phyloP scores from a whole-genome alignment of 2,797 vertebrate genomes.

The Pipistrellus pipistrellus region DNA sequence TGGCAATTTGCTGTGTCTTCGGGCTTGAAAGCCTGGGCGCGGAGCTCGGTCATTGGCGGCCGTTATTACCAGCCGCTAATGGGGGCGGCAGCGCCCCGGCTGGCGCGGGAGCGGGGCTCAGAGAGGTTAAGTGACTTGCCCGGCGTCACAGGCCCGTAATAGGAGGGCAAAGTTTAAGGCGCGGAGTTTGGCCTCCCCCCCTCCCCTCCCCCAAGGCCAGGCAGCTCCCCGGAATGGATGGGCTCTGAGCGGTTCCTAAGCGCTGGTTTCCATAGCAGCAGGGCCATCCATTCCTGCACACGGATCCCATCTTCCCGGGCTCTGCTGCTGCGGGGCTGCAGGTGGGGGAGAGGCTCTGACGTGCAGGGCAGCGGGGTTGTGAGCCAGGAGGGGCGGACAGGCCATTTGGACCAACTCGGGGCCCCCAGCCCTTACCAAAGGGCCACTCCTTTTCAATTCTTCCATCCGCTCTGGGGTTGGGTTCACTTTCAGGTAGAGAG shows the following conservation, averaged over 20 bases:
- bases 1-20: slow-evolving; percentile 80
- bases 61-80: slow-evolving; percentile 65
- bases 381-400: not conserved
- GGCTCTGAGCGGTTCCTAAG: slow-evolving; percentile 71
- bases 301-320: slow-evolving; percentile 69
- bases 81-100: slow-evolving; percentile 67
- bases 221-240: slow-evolving; percentile 72
- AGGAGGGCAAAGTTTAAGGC: slow-evolving; percentile 73
- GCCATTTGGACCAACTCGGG: not conserved
- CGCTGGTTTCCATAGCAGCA: slow-evolving; percentile 85
- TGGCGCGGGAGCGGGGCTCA: slow-evolving; percentile 70
- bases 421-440: not conserved
- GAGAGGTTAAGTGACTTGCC: slow-evolving; percentile 84
- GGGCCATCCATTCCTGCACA: slow-evolving; percentile 78
- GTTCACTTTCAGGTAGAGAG: not conserved
- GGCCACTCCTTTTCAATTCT: not conserved
- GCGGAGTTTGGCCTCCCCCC: slow-evolving; percentile 72
- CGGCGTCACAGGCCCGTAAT: slow-evolving; percentile 66
- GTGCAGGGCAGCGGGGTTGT: not conserved
- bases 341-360: not conserved
- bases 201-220: slow-evolving; percentile 76
- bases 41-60: slow-evolving; percentile 58
- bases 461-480: not conserved
- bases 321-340: slow-evolving; percentile 57
- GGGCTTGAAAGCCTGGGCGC: slow-evolving; percentile 75